Evolutionary conservation across 2,113 vertebrate species (phyloP).

Genomic region (Balaeniceps rex): DNA sequence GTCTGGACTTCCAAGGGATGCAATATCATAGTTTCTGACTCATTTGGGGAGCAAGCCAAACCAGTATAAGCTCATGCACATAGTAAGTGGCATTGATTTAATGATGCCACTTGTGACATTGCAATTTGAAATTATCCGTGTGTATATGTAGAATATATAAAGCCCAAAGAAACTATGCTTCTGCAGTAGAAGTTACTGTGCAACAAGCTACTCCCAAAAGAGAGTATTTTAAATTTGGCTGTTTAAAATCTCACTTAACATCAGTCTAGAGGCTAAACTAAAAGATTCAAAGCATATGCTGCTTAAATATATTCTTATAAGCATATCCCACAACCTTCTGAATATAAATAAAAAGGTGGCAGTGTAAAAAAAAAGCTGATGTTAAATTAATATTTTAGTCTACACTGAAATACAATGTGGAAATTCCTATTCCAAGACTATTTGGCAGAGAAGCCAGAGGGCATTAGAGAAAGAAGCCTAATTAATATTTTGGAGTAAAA

Average conservation of each 20-base stretch:
- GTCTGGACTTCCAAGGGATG: neutral
- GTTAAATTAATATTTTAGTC: neutral
- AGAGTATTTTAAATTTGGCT: neutral
- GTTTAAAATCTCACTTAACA: neutral
- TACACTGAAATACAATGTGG: neutral
- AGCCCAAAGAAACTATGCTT: neutral
- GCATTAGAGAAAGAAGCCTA: slow-evolving; percentile 15
- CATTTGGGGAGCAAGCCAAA: neutral
- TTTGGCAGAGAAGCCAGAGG: neutral
- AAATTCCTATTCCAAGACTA: slow-evolving; percentile 29
- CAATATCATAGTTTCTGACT: neutral
- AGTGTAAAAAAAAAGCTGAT: neutral
- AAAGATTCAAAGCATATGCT: neutral
- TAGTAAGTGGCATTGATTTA: neutral
- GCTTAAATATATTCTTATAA: neutral
- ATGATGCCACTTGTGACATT: neutral
- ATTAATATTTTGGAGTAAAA: slow-evolving; percentile 8
- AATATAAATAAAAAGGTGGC: neutral
- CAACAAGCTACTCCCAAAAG: neutral
- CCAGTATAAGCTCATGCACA: neutral
- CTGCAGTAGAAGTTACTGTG: neutral
- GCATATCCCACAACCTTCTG: neutral
- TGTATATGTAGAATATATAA: neutral
- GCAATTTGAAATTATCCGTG: neutral
- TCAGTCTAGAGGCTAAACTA: neutral